Percentiles rank a stretch among this genome's conserved stretches.
phyloP scores from a whole-genome alignment of 2,113 vertebrate species.

The Syngnathus typhle region DNA sequence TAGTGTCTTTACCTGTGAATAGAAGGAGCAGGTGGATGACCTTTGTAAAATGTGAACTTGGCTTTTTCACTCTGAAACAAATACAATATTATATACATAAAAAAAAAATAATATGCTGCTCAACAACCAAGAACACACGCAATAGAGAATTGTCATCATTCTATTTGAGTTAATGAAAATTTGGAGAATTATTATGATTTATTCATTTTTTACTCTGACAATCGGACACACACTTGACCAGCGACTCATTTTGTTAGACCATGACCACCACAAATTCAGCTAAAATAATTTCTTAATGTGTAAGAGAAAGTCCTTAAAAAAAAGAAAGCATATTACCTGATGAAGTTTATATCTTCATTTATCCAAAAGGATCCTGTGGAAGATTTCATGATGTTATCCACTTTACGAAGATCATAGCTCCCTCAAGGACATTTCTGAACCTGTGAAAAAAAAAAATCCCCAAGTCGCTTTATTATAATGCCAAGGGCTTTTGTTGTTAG shows the following conservation, averaged over 20 bases:
- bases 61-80: conserved; percentile 37
- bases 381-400: conserved; percentile 20
- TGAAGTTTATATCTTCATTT: neutral
- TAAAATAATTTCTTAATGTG: neutral
- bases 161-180: no score
- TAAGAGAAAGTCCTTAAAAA: neutral
- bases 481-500: neutral
- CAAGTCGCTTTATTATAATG: conserved; percentile 2
- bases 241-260: no score
- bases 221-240: no score
- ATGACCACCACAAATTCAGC: no score
- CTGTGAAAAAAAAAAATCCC: neutral
- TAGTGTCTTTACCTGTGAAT: conserved; percentile 36
- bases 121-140: no score
- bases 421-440: no score
- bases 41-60: neutral
- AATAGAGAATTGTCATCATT: no score
- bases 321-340: conserved; percentile 40
- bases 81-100: neutral
- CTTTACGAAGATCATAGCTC: conserved; percentile 24
- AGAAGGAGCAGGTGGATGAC: conserved; percentile 32
- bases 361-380: conserved; percentile 1
- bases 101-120: neutral
- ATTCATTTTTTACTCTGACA: no score
- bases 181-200: no score